Percentiles rank a stretch among this genome's conserved stretches.
phyloP scores from a whole-genome alignment of 2,888 invertebrate genomes.

The Calameuta pallipes region DNA sequence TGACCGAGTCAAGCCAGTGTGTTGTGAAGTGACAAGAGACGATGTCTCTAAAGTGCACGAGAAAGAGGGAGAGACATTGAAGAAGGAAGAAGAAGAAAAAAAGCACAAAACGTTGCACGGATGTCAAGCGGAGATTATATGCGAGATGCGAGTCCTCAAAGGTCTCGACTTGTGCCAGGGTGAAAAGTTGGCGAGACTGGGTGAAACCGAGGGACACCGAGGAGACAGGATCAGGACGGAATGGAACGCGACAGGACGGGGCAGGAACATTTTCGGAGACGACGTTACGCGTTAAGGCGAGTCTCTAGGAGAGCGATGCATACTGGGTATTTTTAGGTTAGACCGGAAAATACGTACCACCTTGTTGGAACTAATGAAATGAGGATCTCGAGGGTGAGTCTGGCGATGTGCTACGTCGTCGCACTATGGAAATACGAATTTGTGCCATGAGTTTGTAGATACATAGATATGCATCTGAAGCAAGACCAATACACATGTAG shows the following conservation, averaged over 20 bases:
- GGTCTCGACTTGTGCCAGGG: not conserved
- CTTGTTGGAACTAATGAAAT: conserved; percentile 1
- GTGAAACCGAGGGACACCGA: not conserved
- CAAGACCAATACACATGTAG: not conserved
- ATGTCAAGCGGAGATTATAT: not conserved
- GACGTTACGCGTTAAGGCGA: conserved; percentile 1
- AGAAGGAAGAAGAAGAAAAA: not conserved
- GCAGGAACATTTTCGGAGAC: conserved; percentile 25
- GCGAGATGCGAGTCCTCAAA: conserved; percentile 39
- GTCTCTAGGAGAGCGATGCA: not conserved
- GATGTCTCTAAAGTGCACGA: conserved; percentile 17
- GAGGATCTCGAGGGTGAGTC: not conserved
- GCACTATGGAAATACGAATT: not conserved
- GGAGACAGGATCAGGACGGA: not conserved
- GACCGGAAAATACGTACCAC: not conserved
- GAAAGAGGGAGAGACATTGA: conserved; percentile 13
- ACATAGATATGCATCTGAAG: not conserved
- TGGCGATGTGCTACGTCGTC: not conserved
- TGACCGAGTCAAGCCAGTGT: not conserved
- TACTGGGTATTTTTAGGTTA: conserved; percentile 1
- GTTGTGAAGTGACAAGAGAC: not conserved
- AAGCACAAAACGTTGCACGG: conserved; percentile 15
- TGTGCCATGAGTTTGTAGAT: not conserved
- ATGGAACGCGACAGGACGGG: not conserved
- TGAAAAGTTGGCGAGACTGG: not conserved